Conservation (phyloP, 1,140 invertebrate genomes). For the Drosophila burlai region DNA sequence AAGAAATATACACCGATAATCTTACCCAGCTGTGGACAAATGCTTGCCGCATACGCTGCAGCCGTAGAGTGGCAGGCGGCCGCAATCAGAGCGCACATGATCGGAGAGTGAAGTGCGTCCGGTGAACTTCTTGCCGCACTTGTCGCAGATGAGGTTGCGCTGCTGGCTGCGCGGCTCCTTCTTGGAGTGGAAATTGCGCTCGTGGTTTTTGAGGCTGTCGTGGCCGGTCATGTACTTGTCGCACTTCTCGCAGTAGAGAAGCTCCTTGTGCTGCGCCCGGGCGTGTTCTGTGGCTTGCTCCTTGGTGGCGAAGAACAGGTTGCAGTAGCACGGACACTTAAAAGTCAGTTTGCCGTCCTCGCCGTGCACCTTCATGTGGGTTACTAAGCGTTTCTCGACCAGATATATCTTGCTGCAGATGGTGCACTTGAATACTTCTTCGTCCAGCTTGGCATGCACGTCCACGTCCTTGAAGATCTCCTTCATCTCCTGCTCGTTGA, state of each 20-base stretch:
- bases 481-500: slow-evolving; percentile 64
- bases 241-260: slow-evolving; percentile 84
- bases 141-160: slow-evolving; percentile 84
- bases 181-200: slow-evolving; percentile 71
- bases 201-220: slow-evolving; percentile 83
- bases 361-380: slow-evolving; percentile 77
- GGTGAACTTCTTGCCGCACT: slow-evolving; percentile 85
- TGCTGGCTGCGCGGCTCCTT: slow-evolving; percentile 67
- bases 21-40: slow-evolving; percentile 78
- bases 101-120: slow-evolving; percentile 80
- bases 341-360: slow-evolving; percentile 71
- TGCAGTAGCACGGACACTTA: slow-evolving; percentile 85
- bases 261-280: slow-evolving; percentile 75
- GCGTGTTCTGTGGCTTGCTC: slow-evolving; percentile 81
- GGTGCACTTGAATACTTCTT: slow-evolving; percentile 78
- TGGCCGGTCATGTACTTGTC: slow-evolving; percentile 84
- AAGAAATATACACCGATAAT: too few relatives aligned
- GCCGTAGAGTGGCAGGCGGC: slow-evolving; percentile 73
- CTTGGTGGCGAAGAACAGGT: slow-evolving; percentile 80
- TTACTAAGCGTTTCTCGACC: slow-evolving; percentile 77
- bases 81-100: slow-evolving; percentile 85
- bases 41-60: slow-evolving; percentile 84
- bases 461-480: slow-evolving; percentile 74
- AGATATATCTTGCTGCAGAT: slow-evolving; percentile 81
- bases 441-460: slow-evolving; percentile 62